phyloP scores from a whole-genome alignment of 2,888 invertebrate genomes.

The Heteromurus nitidus region DNA sequence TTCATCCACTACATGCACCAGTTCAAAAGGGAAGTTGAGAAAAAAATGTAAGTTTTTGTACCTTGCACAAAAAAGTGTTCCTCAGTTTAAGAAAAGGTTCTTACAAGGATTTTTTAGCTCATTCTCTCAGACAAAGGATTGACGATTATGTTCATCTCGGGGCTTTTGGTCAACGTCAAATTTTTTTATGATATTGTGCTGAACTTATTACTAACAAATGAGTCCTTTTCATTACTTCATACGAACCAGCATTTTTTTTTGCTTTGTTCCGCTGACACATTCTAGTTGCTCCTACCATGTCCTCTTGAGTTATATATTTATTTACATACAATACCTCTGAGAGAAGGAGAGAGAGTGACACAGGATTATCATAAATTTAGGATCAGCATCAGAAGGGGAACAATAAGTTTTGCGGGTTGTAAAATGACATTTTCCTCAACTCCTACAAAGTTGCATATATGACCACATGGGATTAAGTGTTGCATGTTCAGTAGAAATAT shows the following conservation, averaged over 20 bases:
- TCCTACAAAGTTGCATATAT: no score
- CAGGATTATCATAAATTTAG: slow-evolving; percentile 62
- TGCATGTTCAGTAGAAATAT: no score
- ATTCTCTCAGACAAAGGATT: no score
- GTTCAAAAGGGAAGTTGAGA: slow-evolving; percentile 27
- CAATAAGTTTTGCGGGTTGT: slow-evolving; percentile 11
- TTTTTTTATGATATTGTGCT: background rate
- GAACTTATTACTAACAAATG: no score
- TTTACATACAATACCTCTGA: slow-evolving; percentile 42
- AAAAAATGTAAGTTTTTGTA: no score
- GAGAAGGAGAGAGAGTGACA: slow-evolving; percentile 45
- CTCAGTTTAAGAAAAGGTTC: no score
- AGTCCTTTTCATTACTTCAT: no score
- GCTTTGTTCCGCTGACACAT: slow-evolving; percentile 50
- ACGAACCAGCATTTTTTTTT: no score
- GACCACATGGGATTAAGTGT: slow-evolving; percentile 41
- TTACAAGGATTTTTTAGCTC: no score
- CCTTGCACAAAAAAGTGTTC: no score
- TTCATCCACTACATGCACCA: background rate
- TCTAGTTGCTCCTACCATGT: background rate
- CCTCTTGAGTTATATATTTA: no score
- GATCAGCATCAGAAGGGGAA: slow-evolving; percentile 30
- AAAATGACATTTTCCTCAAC: slow-evolving; percentile 27
- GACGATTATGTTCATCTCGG: no score
- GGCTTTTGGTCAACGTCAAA: slow-evolving; percentile 2